These are phyloP conservation scores for Griposia aprilina DNA, from an alignment of 2,888 invertebrate genomes.

Conservation along the genomic window DNA sequence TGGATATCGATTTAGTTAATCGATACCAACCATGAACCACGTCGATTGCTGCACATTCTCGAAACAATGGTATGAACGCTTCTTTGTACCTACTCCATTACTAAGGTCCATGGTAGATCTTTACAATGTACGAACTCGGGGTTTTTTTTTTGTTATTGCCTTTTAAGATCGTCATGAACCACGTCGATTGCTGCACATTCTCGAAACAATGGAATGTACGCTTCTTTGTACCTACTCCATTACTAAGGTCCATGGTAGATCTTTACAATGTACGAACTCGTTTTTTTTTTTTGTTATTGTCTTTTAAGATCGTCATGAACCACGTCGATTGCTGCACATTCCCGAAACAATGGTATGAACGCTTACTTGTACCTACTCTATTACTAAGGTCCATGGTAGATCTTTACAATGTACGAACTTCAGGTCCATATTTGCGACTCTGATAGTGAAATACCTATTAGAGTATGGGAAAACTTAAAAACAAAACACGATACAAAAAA, in stretches of 20 bases:
- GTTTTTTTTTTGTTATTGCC: background rate
- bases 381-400: conserved; percentile 1
- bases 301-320: too few species aligned
- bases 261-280: conserved; percentile 13
- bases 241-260: conserved; percentile 1
- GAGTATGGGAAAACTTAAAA: too few species aligned
- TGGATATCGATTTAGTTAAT: conserved; percentile 48
- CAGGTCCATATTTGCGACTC: too few species aligned
- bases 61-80: conserved; percentile 48
- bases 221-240: conserved; percentile 34
- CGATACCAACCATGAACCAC: conserved; percentile 39
- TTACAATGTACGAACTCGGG: conserved; percentile 3
- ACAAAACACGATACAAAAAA: too few species aligned
- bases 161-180: conserved; percentile 11
- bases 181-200: conserved; percentile 43
- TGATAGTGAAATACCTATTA: too few species aligned
- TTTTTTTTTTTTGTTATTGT: too few species aligned
- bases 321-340: conserved; percentile 44
- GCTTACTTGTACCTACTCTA: conserved; percentile 33
- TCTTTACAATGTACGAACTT: conserved; percentile 11
- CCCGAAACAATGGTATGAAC: conserved; percentile 43
- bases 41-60: conserved; percentile 42
- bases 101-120: conserved; percentile 5
- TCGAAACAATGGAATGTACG: conserved; percentile 44
- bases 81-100: conserved; percentile 24